Conservation (phyloP, 2,113 vertebrate genomes). For the Chamaea fasciata region DNA sequence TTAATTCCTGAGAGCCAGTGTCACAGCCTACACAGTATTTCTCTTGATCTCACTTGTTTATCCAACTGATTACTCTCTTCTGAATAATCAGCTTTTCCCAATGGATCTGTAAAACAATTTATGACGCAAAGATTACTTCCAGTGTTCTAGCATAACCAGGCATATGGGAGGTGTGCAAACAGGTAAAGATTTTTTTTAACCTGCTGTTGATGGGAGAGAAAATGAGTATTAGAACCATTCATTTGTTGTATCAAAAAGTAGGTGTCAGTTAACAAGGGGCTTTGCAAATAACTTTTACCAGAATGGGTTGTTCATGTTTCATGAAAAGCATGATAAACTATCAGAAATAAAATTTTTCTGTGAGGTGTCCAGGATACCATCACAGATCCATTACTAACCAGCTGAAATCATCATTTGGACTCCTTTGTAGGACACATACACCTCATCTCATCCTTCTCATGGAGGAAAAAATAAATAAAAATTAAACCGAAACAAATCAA, state of each 20-base stretch:
- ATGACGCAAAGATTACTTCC: not conserved
- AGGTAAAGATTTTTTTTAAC: not conserved
- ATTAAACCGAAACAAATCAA: not conserved
- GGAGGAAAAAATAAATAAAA: not conserved
- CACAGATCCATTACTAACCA: not conserved
- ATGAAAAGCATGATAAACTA: not conserved
- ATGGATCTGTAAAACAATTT: not conserved
- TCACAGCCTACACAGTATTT: not conserved
- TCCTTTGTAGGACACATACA: not conserved
- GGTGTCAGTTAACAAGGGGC: not conserved
- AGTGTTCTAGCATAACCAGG: not conserved
- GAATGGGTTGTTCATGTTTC: not conserved
- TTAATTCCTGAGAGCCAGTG: not conserved
- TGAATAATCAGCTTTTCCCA: not conserved
- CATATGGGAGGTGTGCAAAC: accelerated
- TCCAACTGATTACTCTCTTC: not conserved
- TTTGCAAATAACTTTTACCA: not conserved
- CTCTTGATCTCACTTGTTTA: not conserved
- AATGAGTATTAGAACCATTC: not conserved
- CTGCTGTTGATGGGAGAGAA: not conserved
- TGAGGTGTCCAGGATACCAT: not conserved
- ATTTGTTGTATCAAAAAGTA: not conserved
- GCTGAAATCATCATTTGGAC: not conserved
- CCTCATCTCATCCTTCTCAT: not conserved
- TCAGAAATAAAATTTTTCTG: not conserved